phyloP scores from a whole-genome alignment of 2,888 invertebrate genomes.

The Escarpia spicata region DNA sequence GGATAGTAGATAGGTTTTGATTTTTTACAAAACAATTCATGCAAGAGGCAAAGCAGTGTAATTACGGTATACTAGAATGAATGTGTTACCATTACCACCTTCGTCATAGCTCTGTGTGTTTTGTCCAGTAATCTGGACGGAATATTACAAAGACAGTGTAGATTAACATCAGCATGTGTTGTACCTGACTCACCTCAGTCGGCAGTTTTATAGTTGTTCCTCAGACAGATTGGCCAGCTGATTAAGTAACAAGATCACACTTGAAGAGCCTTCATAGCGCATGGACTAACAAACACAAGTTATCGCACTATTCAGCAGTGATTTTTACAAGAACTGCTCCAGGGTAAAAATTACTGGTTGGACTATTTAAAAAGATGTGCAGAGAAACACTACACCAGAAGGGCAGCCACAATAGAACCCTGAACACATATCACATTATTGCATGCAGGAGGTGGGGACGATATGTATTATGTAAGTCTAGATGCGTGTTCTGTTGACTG shows the following conservation, averaged over 20 bases:
- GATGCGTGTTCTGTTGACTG: background rate
- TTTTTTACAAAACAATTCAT: too few relatives aligned
- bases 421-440: background rate
- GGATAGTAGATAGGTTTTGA: too few relatives aligned
- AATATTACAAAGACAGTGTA: background rate
- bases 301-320: background rate
- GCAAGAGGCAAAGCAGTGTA: too few relatives aligned
- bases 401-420: background rate
- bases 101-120: background rate
- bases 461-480: background rate
- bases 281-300: background rate
- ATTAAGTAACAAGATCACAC: constrained; percentile 16
- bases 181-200: background rate
- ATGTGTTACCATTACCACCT: background rate
- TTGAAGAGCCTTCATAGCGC: background rate
- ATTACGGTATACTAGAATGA: background rate
- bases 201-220: background rate
- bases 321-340: too few relatives aligned
- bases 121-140: background rate
- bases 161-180: background rate
- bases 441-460: background rate
- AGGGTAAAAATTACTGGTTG: background rate
- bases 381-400: background rate
- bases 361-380: background rate
- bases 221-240: background rate